Evolutionary conservation across 2,797 vertebrate species (phyloP).

Genomic region (Enteromius thamalakanensis): DNA sequence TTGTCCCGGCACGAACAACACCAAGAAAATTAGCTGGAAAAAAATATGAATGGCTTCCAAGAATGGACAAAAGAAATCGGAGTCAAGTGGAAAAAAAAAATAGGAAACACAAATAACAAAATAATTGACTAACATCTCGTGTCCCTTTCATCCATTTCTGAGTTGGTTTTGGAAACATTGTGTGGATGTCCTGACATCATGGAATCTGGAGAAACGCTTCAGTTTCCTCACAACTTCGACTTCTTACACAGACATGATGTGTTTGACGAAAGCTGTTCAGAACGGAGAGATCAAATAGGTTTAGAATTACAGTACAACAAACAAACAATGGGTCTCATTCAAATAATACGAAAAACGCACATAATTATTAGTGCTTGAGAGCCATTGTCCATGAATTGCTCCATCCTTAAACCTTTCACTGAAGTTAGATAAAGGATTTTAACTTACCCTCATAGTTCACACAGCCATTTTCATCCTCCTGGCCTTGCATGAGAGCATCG

Average conservation of each 20-base stretch:
- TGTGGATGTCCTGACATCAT: slow-evolving; percentile 82
- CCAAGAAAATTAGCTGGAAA: slow-evolving; percentile 50
- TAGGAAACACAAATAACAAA: slow-evolving; percentile 66
- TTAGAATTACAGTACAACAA: slow-evolving; percentile 4
- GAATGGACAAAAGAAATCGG: slow-evolving; percentile 58
- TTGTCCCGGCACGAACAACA: slow-evolving; percentile 49
- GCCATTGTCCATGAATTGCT: background rate
- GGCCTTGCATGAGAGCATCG: slow-evolving; percentile 90
- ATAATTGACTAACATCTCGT: slow-evolving; percentile 79
- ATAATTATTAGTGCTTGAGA: too few relatives aligned
- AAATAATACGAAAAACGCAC: too few relatives aligned
- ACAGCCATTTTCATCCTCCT: slow-evolving; percentile 96
- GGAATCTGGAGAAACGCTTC: slow-evolving; percentile 77
- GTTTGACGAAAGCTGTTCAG: slow-evolving; percentile 93
- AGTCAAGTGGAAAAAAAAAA: slow-evolving; percentile 68
- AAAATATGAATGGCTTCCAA: slow-evolving; percentile 62
- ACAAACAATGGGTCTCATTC: background rate
- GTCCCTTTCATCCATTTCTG: slow-evolving; percentile 79
- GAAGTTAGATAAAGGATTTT: background rate
- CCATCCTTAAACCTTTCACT: background rate
- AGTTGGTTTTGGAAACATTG: slow-evolving; percentile 75
- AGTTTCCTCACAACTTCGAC: slow-evolving; percentile 67
- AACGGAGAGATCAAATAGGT: background rate
- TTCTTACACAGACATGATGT: slow-evolving; percentile 95
- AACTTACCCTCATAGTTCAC: slow-evolving; percentile 94